A percentile compares a stretch with the other conserved stretches of the same genome.
These are phyloP conservation scores for Metellina segmentata DNA, from an alignment of 2,888 invertebrate genomes.

Conservation along the genomic window DNA sequence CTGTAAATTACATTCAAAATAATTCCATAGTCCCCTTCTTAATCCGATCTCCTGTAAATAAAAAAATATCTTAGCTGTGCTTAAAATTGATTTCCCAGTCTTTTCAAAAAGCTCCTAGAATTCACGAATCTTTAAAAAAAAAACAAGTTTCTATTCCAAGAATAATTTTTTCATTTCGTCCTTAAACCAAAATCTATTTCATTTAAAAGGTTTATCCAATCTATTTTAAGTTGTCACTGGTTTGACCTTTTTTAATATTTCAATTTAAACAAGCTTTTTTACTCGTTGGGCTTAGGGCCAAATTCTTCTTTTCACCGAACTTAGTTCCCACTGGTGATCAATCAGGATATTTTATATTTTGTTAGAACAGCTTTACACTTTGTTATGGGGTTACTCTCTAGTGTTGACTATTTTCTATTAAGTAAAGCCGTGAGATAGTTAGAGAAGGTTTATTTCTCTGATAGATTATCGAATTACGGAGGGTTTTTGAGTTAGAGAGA, in stretches of 20 bases:
- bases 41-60: background rate
- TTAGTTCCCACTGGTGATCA: background rate
- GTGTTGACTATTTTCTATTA: slow-evolving; percentile 46
- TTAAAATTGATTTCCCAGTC: background rate
- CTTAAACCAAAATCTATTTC: slow-evolving; percentile 19
- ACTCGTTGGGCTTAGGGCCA: slow-evolving; percentile 28
- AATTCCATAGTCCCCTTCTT: too few relatives aligned
- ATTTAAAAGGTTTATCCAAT: slow-evolving; percentile 67
- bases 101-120: background rate
- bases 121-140: background rate
- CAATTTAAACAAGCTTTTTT: slow-evolving; percentile 54
- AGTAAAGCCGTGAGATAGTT: slow-evolving; percentile 43
- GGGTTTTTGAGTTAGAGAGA: slow-evolving; percentile 16
- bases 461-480: slow-evolving; percentile 42
- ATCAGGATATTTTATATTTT: slow-evolving; percentile 27
- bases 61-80: background rate
- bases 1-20: too few relatives aligned
- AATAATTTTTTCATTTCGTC: background rate
- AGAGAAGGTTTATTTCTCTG: background rate
- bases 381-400: slow-evolving; percentile 22
- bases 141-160: background rate
- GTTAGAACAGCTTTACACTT: slow-evolving; percentile 49
- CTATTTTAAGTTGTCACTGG: slow-evolving; percentile 65
- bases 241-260: slow-evolving; percentile 50
- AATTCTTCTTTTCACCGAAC: background rate